A percentile compares a stretch with the other conserved stretches of the same genome.
These are phyloP conservation scores for Melanotaenia parkinsoni DNA, from an alignment of 2,797 vertebrate species.

Conservation along the genomic window DNA sequence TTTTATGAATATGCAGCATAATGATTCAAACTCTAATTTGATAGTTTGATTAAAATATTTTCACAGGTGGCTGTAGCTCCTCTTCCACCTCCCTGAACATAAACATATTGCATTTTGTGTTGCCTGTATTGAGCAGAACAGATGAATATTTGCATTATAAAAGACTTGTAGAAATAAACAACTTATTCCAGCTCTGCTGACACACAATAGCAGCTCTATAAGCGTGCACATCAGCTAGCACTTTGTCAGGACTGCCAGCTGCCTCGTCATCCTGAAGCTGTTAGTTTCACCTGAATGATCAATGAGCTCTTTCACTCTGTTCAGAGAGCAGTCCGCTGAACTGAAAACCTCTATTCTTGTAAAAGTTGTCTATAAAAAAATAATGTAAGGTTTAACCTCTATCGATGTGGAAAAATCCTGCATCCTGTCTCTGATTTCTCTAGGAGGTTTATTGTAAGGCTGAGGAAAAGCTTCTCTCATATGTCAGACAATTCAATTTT, in stretches of 20 bases:
- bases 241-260: conserved; percentile 25
- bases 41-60: conserved; percentile 21
- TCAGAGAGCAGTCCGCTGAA: too few relatives aligned
- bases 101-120: conserved; percentile 1
- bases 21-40: conserved; percentile 14
- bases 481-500: too few relatives aligned
- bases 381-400: too few relatives aligned
- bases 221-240: conserved; percentile 19
- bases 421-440: too few relatives aligned
- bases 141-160: not conserved
- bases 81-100: not conserved
- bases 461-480: too few relatives aligned
- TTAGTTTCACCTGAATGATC: conserved; percentile 33
- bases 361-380: too few relatives aligned
- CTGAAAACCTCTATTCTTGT: too few relatives aligned
- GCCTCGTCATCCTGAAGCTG: conserved; percentile 29
- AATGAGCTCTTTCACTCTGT: conserved; percentile 7
- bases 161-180: conserved; percentile 8
- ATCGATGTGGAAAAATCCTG: too few relatives aligned
- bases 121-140: not conserved
- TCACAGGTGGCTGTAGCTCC: not conserved
- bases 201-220: conserved; percentile 16
- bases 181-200: not conserved
- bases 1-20: conserved; percentile 14
- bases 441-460: too few relatives aligned